A percentile compares a stretch with the other conserved stretches of the same genome.
Conservation (phyloP, 2,113 vertebrate species). For the Laticauda colubrina region DNA sequence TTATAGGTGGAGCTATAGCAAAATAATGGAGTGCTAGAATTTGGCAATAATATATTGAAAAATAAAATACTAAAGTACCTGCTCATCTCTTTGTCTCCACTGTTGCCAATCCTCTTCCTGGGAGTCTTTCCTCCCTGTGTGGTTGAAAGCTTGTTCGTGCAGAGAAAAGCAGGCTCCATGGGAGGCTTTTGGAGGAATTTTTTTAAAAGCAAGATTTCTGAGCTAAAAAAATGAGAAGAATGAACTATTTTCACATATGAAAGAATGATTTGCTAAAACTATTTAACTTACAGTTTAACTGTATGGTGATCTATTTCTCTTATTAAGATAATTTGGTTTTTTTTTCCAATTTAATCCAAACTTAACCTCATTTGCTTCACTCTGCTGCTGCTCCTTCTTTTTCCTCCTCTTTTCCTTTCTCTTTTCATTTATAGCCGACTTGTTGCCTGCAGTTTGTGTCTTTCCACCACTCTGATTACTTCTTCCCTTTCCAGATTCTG, state of each 20-base stretch:
- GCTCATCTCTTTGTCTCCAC: conserved; percentile 90
- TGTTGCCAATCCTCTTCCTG: conserved; percentile 86
- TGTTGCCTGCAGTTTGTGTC: conserved; percentile 67
- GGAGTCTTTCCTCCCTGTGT: conserved; percentile 56
- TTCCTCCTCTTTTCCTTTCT: conserved; percentile 89
- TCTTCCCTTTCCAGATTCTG: conserved; percentile 77
- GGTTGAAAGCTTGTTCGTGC: conserved; percentile 72
- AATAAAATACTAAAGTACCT: conserved; percentile 69
- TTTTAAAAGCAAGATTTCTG: conserved; percentile 92
- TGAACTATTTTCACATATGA: not conserved
- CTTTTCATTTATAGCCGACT: conserved; percentile 71
- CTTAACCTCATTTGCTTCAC: conserved; percentile 86
- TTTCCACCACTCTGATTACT: conserved; percentile 70
- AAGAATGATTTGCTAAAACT: not conserved
- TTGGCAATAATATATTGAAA: not conserved
- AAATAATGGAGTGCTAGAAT: not conserved
- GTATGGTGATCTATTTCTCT: not conserved
- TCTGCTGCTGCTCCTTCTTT: conserved; percentile 89
- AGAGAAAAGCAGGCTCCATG: conserved; percentile 72
- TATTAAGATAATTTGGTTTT: not conserved
- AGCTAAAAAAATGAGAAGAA: conserved; percentile 71
- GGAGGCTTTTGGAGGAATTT: conserved; percentile 87
- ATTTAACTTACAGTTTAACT: not conserved
- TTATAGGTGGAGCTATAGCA: not conserved
- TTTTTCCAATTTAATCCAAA: not conserved